Evolutionary conservation across 2,113 vertebrate species (phyloP).

Genomic region (Eclectus roratus): DNA sequence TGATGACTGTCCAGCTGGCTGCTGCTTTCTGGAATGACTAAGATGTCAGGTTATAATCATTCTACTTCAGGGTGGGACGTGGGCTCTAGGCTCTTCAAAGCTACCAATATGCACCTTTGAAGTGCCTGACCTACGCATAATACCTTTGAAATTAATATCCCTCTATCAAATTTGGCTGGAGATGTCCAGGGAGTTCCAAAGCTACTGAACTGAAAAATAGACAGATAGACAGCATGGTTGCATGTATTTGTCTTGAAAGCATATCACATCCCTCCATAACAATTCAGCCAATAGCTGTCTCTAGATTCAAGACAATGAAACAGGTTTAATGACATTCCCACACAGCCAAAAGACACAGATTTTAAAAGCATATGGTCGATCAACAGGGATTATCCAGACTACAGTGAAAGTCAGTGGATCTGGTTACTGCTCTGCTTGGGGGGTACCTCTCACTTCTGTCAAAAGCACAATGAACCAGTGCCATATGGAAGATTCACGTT

Average conservation of each 20-base stretch:
- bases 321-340: neutral
- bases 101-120: neutral
- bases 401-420: neutral
- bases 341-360: neutral
- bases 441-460: neutral
- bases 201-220: neutral
- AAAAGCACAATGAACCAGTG: neutral
- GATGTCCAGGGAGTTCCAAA: neutral
- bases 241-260: neutral
- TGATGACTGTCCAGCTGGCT: neutral
- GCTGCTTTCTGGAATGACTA: neutral
- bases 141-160: neutral
- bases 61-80: rapidly evolving
- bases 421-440: neutral
- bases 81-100: neutral
- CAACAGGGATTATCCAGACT: neutral
- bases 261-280: neutral
- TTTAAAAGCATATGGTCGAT: neutral
- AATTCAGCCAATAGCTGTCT: neutral
- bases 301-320: neutral
- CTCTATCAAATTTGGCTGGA: neutral
- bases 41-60: neutral
- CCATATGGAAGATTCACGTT: neutral
- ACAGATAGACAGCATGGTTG: neutral
- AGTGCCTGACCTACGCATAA: too few relatives aligned